Evolutionary conservation across 2,888 invertebrate species (phyloP), one percentile per base, ranked within the genome.

Genomic region (Drosophila tripunctata): DNA sequence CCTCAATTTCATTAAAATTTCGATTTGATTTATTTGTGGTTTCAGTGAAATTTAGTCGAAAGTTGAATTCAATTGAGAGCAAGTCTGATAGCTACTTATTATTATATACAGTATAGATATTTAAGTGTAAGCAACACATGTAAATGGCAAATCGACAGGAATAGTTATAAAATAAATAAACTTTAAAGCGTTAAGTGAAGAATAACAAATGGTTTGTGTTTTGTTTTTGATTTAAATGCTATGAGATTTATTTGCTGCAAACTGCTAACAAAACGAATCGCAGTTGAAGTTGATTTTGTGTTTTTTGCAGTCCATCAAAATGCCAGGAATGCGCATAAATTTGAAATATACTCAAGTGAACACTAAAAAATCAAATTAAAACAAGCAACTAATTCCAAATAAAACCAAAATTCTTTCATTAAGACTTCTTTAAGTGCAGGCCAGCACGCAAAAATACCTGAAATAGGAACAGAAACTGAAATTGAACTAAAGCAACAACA

Each of bases 141-240:
- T 80, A 80, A 85, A 82, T 81, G 78, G 67, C 65, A 75, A 69
- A 78, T 57, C 41, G 77, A 85, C 86, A 85, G 83, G 86, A 82
- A 80, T 81, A 86, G 80, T 83, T 86, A 86, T 86, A 83, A 70
- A 77, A 83, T 83, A 75, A 80, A 78, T 78, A 58, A 68, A 85
- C 50, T 72, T 70, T 54, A 72, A 78, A 55, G 60, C 55, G 73
- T 79, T 73, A 76, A 79, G 79, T 43, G 21, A 60, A 51, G 17
- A 60, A 51, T 30, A 17, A 15, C 38, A 5, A n/a, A 14, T 12
- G 0, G 8, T 30, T 40, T 30, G 30, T 27, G 27, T 27, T 3
- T 27, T 27, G 10, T 36, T 24, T 14, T 27, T 48, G 6, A n/a
- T 24, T 48, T 21, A 8, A 5, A 3, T 27, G 17, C 12, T 27